Base-by-base conservation (phyloP, 2,113 vertebrate genomes). In the Castor canadensis region DNA sequence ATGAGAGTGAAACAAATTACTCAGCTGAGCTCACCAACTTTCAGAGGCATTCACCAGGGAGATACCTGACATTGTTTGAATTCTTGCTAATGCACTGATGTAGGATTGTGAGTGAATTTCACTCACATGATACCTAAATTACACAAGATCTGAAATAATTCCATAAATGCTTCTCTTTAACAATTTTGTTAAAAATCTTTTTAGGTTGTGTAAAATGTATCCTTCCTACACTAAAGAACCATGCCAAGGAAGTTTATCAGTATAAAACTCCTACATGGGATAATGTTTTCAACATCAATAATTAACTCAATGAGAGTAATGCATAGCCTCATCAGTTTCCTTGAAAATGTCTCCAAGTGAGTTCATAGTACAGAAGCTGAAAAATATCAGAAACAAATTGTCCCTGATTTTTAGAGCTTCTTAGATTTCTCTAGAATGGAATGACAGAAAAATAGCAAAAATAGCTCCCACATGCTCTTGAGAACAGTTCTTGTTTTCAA, bases 231-330 rank as follows among this genome's bases (percentile, higher is more conserved):
- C 26, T 81, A 43, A 60, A 71, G 62, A 75, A 62, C 0, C 58
- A 82, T 38, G 17, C 40, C 62, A 72, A 75, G 20, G 60, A 87
- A 93, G 20, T 40, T 19, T 66, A 89, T 96, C 52, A 82, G 90
- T 56, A 83, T 82, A 79, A 91, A 89, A 92, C 75, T 77, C 9
- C 22, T 12, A 86, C 22, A 2, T 0, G 69, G 3, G 30, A 54
- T 69, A 19, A 83, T 75, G 96, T 86, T 86, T 89, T 66, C 77
- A 96, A 58, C 17, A 76, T 87, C 56, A 95, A 32, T 85, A 92
- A 86, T 94, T 64, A 94, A 87, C 58, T 11, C 77, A 40, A 45
- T 76, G 32, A 93, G 16, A 89, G 9, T 45, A 77, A 54, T 47
- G 24, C 3, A 77, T 77, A 83, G n/a, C 9, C 54, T 71, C 6